These are phyloP conservation scores for Urocynchramus pylzowi DNA, from an alignment of 2,113 vertebrate genomes.

Conservation along the genomic window DNA sequence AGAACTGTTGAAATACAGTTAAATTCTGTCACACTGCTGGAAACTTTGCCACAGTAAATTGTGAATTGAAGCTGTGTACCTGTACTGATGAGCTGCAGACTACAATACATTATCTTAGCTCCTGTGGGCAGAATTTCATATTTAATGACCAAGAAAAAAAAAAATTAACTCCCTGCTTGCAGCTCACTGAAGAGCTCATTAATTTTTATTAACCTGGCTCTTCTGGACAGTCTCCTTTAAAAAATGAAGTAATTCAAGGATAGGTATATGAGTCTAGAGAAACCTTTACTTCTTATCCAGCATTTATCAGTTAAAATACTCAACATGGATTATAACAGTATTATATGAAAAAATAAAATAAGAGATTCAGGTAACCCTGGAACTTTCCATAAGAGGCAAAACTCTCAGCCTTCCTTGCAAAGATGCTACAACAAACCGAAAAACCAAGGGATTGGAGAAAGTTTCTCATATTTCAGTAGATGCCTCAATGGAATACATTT, in stretches of 20 bases:
- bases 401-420: background rate
- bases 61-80: background rate
- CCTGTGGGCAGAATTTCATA: background rate
- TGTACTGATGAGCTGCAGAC: background rate
- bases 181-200: background rate
- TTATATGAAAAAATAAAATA: background rate
- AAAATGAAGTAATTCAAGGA: background rate
- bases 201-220: background rate
- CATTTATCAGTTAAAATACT: background rate
- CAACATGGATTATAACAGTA: background rate
- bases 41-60: background rate
- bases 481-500: background rate
- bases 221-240: background rate
- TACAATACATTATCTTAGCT: background rate
- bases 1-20: background rate
- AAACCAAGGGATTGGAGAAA: background rate
- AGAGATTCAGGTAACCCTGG: background rate
- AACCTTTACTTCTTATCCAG: background rate
- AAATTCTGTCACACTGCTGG: background rate
- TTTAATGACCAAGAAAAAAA: background rate
- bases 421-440: background rate
- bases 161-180: background rate
- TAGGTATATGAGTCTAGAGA: background rate
- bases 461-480: background rate
- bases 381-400: background rate